Evolutionary conservation across 2,888 invertebrate genomes (phyloP).

Genomic region (Acleris laterana): DNA sequence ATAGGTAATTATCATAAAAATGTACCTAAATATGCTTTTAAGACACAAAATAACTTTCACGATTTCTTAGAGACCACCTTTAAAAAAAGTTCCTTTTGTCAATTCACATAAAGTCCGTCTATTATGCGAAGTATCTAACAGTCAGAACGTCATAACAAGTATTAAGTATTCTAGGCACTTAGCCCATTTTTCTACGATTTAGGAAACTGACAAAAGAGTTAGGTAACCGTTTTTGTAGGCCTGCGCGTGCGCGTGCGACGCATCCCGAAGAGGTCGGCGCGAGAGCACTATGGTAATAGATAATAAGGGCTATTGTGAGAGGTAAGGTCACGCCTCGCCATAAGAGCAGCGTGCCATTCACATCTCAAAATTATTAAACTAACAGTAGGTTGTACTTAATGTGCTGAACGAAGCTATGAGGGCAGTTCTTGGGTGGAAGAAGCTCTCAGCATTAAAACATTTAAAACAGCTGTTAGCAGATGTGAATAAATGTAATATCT

Average conservation of each 20-base stretch:
- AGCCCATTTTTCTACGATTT: slow-evolving; percentile 23
- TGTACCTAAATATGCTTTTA: too few relatives aligned
- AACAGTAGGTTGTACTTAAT: too few relatives aligned
- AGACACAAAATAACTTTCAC: too few relatives aligned
- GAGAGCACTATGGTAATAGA: slow-evolving; percentile 22
- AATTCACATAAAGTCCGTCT: too few relatives aligned
- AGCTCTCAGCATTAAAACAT: too few relatives aligned
- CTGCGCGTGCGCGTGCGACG: slow-evolving; percentile 14
- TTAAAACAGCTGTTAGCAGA: too few relatives aligned
- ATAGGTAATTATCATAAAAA: too few relatives aligned
- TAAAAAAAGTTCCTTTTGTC: too few relatives aligned
- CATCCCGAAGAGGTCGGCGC: slow-evolving; percentile 10
- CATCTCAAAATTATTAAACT: background rate
- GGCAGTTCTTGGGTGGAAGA: too few relatives aligned
- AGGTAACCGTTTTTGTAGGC: slow-evolving; percentile 9
- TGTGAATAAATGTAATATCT: too few relatives aligned
- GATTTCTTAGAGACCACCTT: too few relatives aligned
- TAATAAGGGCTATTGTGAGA: slow-evolving; percentile 6
- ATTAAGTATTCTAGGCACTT: slow-evolving; percentile 8
- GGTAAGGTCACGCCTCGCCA: background rate
- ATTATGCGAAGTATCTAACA: background rate
- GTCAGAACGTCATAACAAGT: background rate
- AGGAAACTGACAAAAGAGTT: slow-evolving; percentile 18
- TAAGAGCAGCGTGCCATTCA: slow-evolving; percentile 4
- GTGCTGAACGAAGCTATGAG: too few relatives aligned